Base-by-base conservation (phyloP, 2,113 vertebrate genomes). In the Anguilla rostrata region DNA sequence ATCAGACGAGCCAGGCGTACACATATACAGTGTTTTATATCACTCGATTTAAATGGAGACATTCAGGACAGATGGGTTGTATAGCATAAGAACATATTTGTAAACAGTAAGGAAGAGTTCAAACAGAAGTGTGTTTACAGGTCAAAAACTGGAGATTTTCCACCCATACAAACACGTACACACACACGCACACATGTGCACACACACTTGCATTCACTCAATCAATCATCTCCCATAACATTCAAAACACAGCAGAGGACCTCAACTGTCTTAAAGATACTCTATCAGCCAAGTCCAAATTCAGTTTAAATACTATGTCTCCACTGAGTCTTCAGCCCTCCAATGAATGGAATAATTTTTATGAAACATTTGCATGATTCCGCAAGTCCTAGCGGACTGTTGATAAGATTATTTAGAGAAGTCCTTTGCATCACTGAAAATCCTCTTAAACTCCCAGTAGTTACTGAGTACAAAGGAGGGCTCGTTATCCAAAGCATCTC, bases 401-500 rank as follows among this genome's bases (percentile, higher is more conserved):
- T 57, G 85, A 86, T 75, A 40, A 88, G 75, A 84, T 84, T 84
- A 88, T 86, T 81, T 63, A 53, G 39, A 81, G 83, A 86, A 85
- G 40, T 88, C 79, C 60, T 71, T 85, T 82, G 43, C 56, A 82
- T 83, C 18, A 43, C 75, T 82, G 53, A n/a, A 71, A 88, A 85
- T 78, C 82, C 60, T 83, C 84, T 86, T 82, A 88, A 86, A 82
- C 26, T 78, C 83, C 75, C 29, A 46, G 41, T 80, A 43, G 85
- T 82, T 60, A 63, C 85, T 87, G 83, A 86, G 78, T 84, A 84
- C 41, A 71, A 83, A 41, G 39, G n/a, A 86, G 78, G 81, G 84
- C 84, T 81, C 53, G 82, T 86, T 86, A 86, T 84, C 85, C 85
- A 84, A 86, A 90, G 81, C 83, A 87, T 87, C 80, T 66, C 83